A percentile compares a stretch with the other conserved stretches of the same genome.
These are phyloP conservation scores for Pristionchus entomophagus DNA, from an alignment of 2,888 invertebrate species.

Conservation along the genomic window DNA sequence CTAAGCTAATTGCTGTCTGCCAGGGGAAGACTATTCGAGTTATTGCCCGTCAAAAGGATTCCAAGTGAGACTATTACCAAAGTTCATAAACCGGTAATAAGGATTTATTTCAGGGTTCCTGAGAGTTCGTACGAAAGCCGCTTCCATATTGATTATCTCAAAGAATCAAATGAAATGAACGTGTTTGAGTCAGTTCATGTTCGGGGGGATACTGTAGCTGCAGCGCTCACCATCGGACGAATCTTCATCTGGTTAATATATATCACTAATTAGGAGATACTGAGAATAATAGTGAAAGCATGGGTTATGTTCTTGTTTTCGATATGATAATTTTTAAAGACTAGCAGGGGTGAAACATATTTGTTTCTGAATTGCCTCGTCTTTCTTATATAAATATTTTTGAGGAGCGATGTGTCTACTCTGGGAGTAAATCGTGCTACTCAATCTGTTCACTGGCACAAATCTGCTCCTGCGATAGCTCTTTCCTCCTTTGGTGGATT, in stretches of 20 bases:
- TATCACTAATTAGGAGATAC: background rate
- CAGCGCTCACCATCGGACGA: conserved; percentile 22
- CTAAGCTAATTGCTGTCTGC: conserved; percentile 11
- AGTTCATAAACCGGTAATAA: background rate
- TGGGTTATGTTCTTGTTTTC: no score
- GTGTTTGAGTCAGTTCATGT: conserved; percentile 1
- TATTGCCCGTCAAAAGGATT: background rate
- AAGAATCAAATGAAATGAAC: conserved; percentile 7
- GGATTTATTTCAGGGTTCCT: background rate
- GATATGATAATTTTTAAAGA: no score
- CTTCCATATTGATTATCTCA: background rate
- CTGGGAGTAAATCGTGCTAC: conserved; percentile 30
- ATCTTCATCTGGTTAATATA: conserved; percentile 36
- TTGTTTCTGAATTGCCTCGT: background rate
- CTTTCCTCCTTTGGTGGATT: background rate
- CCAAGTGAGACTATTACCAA: background rate
- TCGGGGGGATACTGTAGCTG: conserved; percentile 22
- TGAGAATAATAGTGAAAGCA: no score
- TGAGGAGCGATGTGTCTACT: conserved; percentile 7
- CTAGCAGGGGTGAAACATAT: no score
- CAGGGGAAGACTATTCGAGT: conserved; percentile 7
- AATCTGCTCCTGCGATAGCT: background rate
- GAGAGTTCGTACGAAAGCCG: background rate
- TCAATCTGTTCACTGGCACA: conserved; percentile 45
- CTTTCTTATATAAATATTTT: no score